These are phyloP conservation scores for Garrulus glandarius DNA, from an alignment of 2,797 vertebrate species.

Conservation along the genomic window DNA sequence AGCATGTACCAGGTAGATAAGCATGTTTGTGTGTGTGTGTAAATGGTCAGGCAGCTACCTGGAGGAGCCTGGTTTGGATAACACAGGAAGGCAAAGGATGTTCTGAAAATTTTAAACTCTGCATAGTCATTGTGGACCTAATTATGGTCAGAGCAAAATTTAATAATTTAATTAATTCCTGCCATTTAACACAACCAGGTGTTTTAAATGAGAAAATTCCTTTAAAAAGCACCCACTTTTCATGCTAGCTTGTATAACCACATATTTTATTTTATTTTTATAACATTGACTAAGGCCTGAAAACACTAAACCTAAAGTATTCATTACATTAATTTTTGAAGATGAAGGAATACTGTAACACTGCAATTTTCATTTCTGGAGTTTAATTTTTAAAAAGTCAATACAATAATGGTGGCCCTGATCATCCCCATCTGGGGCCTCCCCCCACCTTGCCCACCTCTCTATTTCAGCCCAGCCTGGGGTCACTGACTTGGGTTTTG, in stretches of 20 bases:
- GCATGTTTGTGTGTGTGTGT: too few relatives aligned
- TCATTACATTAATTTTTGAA: background rate
- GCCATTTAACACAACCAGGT: background rate
- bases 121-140: background rate
- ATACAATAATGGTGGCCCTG: background rate
- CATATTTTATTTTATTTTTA: background rate
- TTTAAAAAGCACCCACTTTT: background rate
- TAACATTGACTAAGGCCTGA: background rate
- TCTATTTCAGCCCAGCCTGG: background rate
- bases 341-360: background rate
- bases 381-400: background rate
- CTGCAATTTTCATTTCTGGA: background rate
- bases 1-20: background rate
- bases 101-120: background rate
- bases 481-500: accelerated
- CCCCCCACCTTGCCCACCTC: background rate
- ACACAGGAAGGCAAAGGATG: background rate
- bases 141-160: background rate
- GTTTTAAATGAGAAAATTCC: background rate
- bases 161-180: background rate
- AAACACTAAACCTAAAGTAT: background rate
- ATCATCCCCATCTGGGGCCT: background rate
- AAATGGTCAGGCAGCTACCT: background rate
- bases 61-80: background rate
- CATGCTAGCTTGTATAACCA: background rate